Conservation (phyloP, 2,888 invertebrate genomes). For the Ferdinandea cuprea region DNA sequence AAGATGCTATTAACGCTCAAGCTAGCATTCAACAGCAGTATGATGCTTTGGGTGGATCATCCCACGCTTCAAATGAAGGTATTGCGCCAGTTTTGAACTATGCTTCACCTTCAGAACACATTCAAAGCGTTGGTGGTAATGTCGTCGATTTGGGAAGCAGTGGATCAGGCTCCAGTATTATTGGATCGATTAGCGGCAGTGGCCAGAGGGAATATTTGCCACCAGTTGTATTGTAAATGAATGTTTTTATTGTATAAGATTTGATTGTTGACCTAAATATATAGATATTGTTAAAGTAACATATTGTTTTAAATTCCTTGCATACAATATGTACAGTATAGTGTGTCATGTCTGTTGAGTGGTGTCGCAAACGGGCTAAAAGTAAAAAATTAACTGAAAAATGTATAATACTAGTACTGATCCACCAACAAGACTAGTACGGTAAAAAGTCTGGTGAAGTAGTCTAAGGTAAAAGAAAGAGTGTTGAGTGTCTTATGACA, state of each 20-base stretch:
- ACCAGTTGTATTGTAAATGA: neutral
- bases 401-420: too few species aligned
- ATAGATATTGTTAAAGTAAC: neutral
- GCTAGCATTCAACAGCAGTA: constrained; percentile 80
- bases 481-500: too few species aligned
- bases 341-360: too few species aligned
- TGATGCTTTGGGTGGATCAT: constrained; percentile 78
- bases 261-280: neutral
- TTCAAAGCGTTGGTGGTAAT: neutral
- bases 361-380: too few species aligned
- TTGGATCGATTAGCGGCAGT: neutral
- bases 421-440: too few species aligned
- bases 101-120: constrained; percentile 23
- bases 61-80: constrained; percentile 79
- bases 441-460: too few species aligned
- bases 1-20: constrained; percentile 81
- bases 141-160: neutral
- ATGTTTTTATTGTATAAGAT: neutral
- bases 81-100: constrained; percentile 77
- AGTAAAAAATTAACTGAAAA: too few species aligned
- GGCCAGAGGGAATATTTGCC: neutral
- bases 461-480: too few species aligned
- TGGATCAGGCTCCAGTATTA: neutral
- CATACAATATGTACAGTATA: too few species aligned
- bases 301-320: too few species aligned